phyloP scores from a whole-genome alignment of 2,888 invertebrate genomes.

The Ophonus ardosiacus region DNA sequence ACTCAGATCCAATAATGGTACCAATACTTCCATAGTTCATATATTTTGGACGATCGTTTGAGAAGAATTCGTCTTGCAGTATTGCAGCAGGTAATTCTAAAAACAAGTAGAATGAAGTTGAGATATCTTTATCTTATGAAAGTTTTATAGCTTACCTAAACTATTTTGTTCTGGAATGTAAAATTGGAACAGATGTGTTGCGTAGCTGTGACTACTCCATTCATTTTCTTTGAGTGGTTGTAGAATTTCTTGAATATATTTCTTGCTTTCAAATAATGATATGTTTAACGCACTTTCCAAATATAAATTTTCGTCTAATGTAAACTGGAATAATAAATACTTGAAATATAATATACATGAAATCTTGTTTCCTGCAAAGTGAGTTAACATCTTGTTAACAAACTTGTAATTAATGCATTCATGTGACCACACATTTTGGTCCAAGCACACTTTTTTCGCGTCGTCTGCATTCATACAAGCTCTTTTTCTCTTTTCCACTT shows the following conservation, averaged over 20 bases:
- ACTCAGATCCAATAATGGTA: constrained; percentile 94
- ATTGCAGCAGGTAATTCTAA: constrained; percentile 77
- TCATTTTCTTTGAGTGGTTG: constrained; percentile 90
- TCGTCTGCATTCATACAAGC: no score
- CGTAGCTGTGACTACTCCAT: constrained; percentile 87
- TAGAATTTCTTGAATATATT: constrained; percentile 86
- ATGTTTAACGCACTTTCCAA: constrained; percentile 87
- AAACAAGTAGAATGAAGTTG: constrained; percentile 77
- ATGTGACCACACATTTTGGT: no score
- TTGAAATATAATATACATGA: no score
- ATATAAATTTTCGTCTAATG: constrained; percentile 83
- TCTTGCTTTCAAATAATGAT: constrained; percentile 88
- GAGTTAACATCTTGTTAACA: no score
- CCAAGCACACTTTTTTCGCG: no score
- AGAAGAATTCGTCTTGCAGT: constrained; percentile 94
- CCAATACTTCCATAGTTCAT: constrained; percentile 96
- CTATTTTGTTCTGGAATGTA: constrained; percentile 92
- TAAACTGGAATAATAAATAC: constrained; percentile 77
- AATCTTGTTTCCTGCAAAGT: no score
- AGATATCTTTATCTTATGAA: not conserved
- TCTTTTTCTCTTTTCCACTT: no score
- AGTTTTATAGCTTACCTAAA: constrained; percentile 80
- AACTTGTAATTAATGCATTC: no score
- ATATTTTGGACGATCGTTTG: constrained; percentile 90
- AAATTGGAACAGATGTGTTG: constrained; percentile 91